Percentiles rank a stretch among this genome's conserved stretches.
These are phyloP conservation scores for Sinocyclocheilus anophthalmus DNA, from an alignment of 2,113 vertebrate genomes.

Conservation along the genomic window DNA sequence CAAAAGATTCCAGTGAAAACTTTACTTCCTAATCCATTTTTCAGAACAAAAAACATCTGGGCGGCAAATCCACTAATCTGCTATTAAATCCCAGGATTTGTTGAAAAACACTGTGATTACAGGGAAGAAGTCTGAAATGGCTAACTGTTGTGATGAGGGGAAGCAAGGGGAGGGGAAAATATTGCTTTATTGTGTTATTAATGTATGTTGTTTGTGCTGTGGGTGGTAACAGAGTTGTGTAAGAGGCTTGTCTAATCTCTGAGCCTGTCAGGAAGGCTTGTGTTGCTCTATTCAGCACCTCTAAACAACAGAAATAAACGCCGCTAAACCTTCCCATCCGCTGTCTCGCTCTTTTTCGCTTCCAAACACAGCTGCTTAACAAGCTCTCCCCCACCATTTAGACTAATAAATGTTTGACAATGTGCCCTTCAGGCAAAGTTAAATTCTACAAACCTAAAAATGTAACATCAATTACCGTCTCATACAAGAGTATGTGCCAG, in stretches of 20 bases:
- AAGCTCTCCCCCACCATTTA: constrained; percentile 64
- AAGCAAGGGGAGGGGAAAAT: constrained; percentile 28
- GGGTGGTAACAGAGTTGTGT: constrained; percentile 89
- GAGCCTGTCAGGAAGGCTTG: constrained; percentile 79
- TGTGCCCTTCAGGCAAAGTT: constrained; percentile 64
- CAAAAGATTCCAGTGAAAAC: constrained; percentile 86
- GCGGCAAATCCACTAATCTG: constrained; percentile 98
- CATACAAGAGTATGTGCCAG: constrained; percentile 65
- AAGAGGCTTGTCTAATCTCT: constrained; percentile 98
- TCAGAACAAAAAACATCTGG: constrained; percentile 99
- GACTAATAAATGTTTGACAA: constrained; percentile 79
- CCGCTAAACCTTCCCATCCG: constrained; percentile 33
- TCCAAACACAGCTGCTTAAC: constrained; percentile 45
- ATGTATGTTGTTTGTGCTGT: constrained; percentile 92
- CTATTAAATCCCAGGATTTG: constrained; percentile 98
- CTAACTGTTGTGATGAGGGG: constrained; percentile 75
- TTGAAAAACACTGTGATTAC: constrained; percentile 99
- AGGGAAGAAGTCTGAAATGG: constrained; percentile 91
- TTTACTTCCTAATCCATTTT: constrained; percentile 96
- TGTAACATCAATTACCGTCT: constrained; percentile 72
- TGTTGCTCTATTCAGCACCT: constrained; percentile 52
- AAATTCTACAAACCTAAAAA: constrained; percentile 69
- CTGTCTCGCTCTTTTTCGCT: constrained; percentile 17
- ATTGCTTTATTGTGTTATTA: constrained; percentile 85
- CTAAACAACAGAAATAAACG: constrained; percentile 50